These are phyloP conservation scores for Rhynchophorus ferrugineus DNA, from an alignment of 1,140 invertebrate species.

Conservation along the genomic window DNA sequence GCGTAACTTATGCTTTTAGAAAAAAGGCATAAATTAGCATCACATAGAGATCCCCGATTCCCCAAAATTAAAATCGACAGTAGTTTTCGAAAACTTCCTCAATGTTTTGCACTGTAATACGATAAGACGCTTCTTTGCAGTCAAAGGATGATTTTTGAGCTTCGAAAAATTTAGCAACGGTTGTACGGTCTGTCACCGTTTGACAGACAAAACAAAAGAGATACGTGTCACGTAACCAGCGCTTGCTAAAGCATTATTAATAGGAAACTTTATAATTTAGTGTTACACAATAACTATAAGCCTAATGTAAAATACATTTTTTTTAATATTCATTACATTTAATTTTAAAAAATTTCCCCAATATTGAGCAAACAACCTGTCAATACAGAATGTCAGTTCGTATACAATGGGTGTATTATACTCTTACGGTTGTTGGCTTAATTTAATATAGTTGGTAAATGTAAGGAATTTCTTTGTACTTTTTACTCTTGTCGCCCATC, in stretches of 20 bases:
- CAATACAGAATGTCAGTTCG: too few relatives aligned
- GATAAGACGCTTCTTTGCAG: neutral
- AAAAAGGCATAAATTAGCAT: conserved; percentile 18
- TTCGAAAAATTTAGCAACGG: neutral
- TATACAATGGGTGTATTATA: neutral
- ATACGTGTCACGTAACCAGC: neutral
- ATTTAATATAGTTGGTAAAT: neutral
- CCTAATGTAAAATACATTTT: neutral
- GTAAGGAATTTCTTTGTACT: conserved; percentile 1
- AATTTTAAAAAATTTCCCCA: neutral
- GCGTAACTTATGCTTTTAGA: conserved; percentile 29
- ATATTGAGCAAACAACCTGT: neutral
- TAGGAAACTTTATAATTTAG: neutral
- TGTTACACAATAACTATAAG: neutral
- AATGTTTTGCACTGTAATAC: neutral
- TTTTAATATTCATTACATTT: neutral
- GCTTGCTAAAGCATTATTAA: neutral
- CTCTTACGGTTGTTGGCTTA: neutral
- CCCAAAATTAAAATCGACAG: neutral
- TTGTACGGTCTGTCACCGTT: neutral
- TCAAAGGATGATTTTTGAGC: neutral
- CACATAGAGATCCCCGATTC: conserved; percentile 11
- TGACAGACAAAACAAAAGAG: neutral
- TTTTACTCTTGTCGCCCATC: conserved; percentile 1
- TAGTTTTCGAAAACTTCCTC: neutral